phyloP scores from a whole-genome alignment of 1,140 invertebrate species.

The Zaprionus davidi region DNA sequence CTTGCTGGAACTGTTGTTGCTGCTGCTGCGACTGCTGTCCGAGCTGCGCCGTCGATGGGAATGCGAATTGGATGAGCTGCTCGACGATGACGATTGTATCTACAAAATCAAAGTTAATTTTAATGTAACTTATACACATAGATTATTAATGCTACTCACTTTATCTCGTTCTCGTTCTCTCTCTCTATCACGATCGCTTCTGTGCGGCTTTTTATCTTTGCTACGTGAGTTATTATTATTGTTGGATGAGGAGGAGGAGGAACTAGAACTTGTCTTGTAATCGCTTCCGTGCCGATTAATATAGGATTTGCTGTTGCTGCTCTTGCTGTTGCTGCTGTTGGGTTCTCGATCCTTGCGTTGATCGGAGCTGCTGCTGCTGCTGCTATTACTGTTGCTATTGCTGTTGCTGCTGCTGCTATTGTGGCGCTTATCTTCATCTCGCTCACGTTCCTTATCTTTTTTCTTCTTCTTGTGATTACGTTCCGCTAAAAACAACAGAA shows the following conservation, averaged over 20 bases:
- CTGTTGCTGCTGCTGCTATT: conserved; percentile 36
- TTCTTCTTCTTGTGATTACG: conserved; percentile 77
- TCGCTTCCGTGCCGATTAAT: conserved; percentile 45
- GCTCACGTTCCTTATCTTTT: conserved; percentile 75
- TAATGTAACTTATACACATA: conserved; percentile 1
- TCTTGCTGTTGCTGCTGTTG: conserved; percentile 19
- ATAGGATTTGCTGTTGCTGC: conserved; percentile 49
- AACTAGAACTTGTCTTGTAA: conserved; percentile 57
- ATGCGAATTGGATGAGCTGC: conserved; percentile 68
- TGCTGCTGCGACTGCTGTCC: conserved; percentile 73
- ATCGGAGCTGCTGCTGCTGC: conserved; percentile 19
- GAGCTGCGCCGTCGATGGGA: conserved; percentile 73
- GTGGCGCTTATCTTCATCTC: conserved; percentile 69
- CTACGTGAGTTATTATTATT: conserved; percentile 42
- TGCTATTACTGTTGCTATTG: conserved; percentile 27
- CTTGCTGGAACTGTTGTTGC: conserved; percentile 67
- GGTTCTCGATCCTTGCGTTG: conserved; percentile 38
- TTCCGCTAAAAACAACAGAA: conserved; percentile 41
- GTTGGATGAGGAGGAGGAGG: conserved; percentile 35
- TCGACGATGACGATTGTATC: conserved; percentile 65
- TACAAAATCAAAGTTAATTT: conserved; percentile 18
- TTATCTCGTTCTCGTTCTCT: conserved; percentile 44
- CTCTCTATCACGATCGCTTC: conserved; percentile 60
- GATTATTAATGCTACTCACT: conserved; percentile 21
- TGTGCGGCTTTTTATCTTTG: conserved; percentile 70